These are phyloP conservation scores for Calosoma granatense DNA, from an alignment of 1,140 invertebrate species.

Conservation along the genomic window DNA sequence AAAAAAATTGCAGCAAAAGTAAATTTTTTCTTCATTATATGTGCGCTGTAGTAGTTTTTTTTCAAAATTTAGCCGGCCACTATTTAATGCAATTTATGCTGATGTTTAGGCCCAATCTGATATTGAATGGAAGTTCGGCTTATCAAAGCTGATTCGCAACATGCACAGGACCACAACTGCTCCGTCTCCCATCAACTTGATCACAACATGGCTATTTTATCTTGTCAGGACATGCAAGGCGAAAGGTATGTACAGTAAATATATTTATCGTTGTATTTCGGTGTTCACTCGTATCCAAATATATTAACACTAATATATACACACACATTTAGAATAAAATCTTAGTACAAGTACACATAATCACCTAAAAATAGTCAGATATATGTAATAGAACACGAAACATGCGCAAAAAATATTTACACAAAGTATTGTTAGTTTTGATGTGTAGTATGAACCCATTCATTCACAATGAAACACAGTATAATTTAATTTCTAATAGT, in stretches of 20 bases:
- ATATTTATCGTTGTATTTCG: not conserved
- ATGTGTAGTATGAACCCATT: too few relatives aligned
- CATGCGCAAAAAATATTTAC: too few relatives aligned
- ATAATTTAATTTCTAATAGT: too few relatives aligned
- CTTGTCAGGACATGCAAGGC: constrained; percentile 70
- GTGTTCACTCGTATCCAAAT: not conserved
- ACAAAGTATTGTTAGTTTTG: too few relatives aligned
- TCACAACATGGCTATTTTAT: constrained; percentile 87
- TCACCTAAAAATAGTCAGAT: too few relatives aligned
- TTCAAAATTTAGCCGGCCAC: too few relatives aligned
- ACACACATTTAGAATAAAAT: not conserved
- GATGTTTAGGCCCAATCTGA: constrained; percentile 88
- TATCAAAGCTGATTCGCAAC: constrained; percentile 95
- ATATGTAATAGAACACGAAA: too few relatives aligned
- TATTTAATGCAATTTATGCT: too few relatives aligned
- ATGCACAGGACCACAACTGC: constrained; percentile 98
- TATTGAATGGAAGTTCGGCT: constrained; percentile 99
- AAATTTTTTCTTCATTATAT: not conserved
- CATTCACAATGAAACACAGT: too few relatives aligned
- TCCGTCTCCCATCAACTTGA: constrained; percentile 91
- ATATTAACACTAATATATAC: not conserved
- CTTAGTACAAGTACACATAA: too few relatives aligned
- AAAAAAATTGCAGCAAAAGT: not conserved
- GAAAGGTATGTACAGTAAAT: constrained; percentile 40
- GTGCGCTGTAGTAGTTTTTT: not conserved